Base-by-base conservation (phyloP, 2,888 invertebrate species). In the Nezara viridula region DNA sequence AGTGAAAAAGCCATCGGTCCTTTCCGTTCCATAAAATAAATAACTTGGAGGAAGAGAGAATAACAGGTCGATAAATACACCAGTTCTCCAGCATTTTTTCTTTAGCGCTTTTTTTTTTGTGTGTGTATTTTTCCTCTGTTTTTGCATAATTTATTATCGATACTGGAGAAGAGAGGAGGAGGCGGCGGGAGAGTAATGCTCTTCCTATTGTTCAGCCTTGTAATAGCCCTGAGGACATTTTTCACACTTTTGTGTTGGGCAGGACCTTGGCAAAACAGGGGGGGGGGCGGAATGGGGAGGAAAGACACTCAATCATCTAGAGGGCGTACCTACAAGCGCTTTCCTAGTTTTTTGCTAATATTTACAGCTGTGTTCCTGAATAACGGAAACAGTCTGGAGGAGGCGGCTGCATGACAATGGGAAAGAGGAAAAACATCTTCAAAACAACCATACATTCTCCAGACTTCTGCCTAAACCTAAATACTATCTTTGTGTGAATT, bases 51-150 rank as follows among this genome's bases (percentile, higher is more conserved):
- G 37, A 86, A 86, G 44, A 86, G 27, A 2, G 86, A 86, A 86
- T 55, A 86, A 86, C 86, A 86, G 86, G 55, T 86, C 86, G 86
- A 86, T 86, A 86, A 86, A 86, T 86, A 86, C 52, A 47, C 81
- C 44, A 37, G 40, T 37, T 40, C 55, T 40, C 55, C 40, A n/a
- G 24, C 52, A 32, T 86, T 86, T 86, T 55, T 55, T 52, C 60
- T 32, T 60, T 60, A 27, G 21, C 1, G n/a, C n/a, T n/a, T n/a
- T 52, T 55, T 85, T 49, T 86, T 44, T 86, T 86, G 32, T 85
- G 16, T 44, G 16, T n/a, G 5, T 44, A 44, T 49, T 50, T 49
- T 52, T 52, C 24, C 16, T 40, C 52, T n/a, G 86, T 40, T 60
- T 60, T 55, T 52, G 86, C 32, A 86, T 86, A 86, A 86, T 86